Evolutionary conservation across 2,797 vertebrate species (phyloP), one percentile per base, ranked within the genome.

Genomic region (Sebastes iracundus): DNA sequence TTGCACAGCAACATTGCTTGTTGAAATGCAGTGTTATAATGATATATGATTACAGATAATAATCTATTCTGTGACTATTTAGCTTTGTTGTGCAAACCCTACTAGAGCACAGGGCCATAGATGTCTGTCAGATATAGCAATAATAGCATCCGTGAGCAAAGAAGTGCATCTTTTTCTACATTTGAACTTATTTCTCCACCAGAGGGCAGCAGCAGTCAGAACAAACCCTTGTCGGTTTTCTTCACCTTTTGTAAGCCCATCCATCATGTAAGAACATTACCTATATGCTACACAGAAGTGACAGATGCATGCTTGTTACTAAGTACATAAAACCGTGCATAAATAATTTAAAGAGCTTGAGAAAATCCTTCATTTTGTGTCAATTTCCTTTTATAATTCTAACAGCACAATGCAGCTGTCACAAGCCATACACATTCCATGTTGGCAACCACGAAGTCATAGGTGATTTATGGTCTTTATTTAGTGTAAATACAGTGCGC

Each of bases 131-230:
- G 56, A 65, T 35, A 30, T 20, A 69, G 20, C 64, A 59, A 20
- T n/a, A 46, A 70, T n/a, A 4, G 18, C 16, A 42, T 53, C 42
- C 13, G 9, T 42, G 7, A 76, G 22, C 10, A 18, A n/a, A 27
- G 52, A 42, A 27, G 23, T 25, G 5, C 0, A 1, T 18, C 12
- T 69, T 56, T 70, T 23, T 61, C 16, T 82, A 2, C 5, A 3
- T 56, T 20, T 82, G 18, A 27, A 67, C 16, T 4, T 22, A 4
- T 60, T 70, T 85, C 2, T 49, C 92, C 94, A 94, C 83, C 86
- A 94, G 94, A 87, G 90, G 91, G 93, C 93, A 94, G 93, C 92
- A 94, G 56, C 64, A 79, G 83, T 84, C 86, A 92, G 75, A 90
- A 81, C 46, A 92, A 90, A 62, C 3, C 55, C 20, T 30, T 33